Evolutionary conservation across 2,113 vertebrate genomes (phyloP).

Genomic region (Erythrocercus mccallii): DNA sequence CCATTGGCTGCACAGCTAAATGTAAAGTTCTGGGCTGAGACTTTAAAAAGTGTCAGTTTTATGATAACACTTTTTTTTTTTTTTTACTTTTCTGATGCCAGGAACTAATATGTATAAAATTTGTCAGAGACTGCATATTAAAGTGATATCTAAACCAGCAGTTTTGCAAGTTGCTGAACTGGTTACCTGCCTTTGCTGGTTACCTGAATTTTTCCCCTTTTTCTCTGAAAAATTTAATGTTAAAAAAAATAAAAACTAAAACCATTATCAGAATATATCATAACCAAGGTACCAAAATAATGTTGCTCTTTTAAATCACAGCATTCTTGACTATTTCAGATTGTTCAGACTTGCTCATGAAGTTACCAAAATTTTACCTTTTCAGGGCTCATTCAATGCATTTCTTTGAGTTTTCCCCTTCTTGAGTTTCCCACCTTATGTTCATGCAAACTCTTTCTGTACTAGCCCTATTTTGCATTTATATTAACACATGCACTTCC

Average conservation of each 20-base stretch:
- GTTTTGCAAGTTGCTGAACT: neutral
- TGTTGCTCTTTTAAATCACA: neutral
- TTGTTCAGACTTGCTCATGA: neutral
- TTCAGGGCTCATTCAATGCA: neutral
- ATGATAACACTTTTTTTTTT: neutral
- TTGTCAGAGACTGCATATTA: neutral
- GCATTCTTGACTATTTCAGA: neutral
- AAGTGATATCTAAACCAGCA: neutral
- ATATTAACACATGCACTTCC: neutral
- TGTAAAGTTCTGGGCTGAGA: neutral
- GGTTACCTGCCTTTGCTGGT: neutral
- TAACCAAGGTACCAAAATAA: neutral
- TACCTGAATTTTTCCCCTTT: neutral
- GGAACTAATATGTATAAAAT: neutral
- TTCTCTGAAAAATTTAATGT: neutral
- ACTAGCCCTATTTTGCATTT: neutral
- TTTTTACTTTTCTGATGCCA: neutral
- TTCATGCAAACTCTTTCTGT: neutral
- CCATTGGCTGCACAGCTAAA: neutral
- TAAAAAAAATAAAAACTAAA: neutral
- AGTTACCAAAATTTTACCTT: neutral
- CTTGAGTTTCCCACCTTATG: neutral
- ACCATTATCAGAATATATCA: neutral
- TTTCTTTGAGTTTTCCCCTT: neutral
- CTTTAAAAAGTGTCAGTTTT: neutral